phyloP scores from a whole-genome alignment of 2,113 vertebrate genomes.

The Cephalopholis sonnerati region DNA sequence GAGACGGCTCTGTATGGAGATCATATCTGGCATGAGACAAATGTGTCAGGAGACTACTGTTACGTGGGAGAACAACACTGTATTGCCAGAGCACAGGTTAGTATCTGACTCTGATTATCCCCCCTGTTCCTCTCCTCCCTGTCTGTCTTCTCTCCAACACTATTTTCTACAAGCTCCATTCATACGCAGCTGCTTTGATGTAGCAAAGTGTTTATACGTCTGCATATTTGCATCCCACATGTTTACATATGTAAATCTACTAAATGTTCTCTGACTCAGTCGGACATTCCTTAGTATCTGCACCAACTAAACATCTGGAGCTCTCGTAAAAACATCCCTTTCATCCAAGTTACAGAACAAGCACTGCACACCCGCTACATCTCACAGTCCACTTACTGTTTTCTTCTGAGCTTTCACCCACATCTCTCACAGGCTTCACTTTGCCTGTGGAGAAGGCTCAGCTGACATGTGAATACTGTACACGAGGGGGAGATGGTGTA shows the following conservation, averaged over 20 bases:
- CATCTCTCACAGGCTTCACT: neutral
- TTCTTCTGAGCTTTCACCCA: neutral
- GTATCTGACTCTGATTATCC: conserved; percentile 50
- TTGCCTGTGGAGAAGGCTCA: neutral
- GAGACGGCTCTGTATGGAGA: conserved; percentile 93
- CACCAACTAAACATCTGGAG: neutral
- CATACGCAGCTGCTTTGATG: too few relatives aligned
- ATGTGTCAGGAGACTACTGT: conserved; percentile 94
- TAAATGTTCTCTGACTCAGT: neutral
- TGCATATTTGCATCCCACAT: neutral
- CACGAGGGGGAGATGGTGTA: neutral
- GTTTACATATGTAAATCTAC: neutral
- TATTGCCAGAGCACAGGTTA: conserved; percentile 92
- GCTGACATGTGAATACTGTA: neutral
- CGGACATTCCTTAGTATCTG: neutral
- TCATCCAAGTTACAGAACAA: too few relatives aligned
- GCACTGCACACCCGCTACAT: too few relatives aligned
- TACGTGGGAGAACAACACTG: conserved; percentile 97
- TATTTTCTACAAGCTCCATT: neutral
- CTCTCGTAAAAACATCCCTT: neutral
- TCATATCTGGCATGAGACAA: conserved; percentile 97
- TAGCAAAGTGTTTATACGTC: neutral
- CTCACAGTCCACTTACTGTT: neutral
- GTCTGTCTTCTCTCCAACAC: neutral
- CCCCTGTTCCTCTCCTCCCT: neutral